Base-by-base conservation (phyloP, 2,113 vertebrate genomes). In the Galbula dea region DNA sequence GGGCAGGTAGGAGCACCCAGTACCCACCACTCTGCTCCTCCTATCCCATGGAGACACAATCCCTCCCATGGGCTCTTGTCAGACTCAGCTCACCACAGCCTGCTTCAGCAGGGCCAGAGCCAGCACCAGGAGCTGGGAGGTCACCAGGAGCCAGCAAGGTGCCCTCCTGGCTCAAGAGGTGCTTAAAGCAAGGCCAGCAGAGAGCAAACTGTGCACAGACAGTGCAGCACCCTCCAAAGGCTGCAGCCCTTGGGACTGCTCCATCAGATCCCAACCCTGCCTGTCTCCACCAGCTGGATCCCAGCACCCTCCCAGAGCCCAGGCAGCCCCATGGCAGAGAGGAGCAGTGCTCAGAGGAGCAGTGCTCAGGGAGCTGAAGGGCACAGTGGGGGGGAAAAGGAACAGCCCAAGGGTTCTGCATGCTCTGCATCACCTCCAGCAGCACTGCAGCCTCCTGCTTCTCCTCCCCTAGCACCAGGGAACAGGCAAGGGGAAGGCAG, bases 241-340 rank as follows among this genome's bases (percentile, higher is more conserved):
- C 11, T 10, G 18, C 49, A 1, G 18, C 1, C 21, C 10, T 30
- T 1, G 16, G 54, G 61, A 26, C 22, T 51, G 30, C 49, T 15
- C 48, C 45, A 0, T 4, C 15, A 1, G 17, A 7, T 3, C 55
- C 74, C 0, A 8, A 14, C 9, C 0, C 29, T 1, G 39, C 32
- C 6, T 30, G 48, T 49, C 67, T 16, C 45, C 2, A 3, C 4
- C 8, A 78, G 57, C 3, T 37, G 2, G 73, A 14, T n/a, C 68
- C 57, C 10, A 1, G 59, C 0, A 10, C 4, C 41, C 32, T 27
- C 9, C 22, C n/a, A 0, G 3, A 11, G 4, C 58, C 24, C 49
- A 9, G 34, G 22, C 74, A 27, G 81, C 61, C 77, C 73, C 22
- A 1, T 3, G 0, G 24, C 4, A n/a, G n/a, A n/a, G n/a, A n/a